A percentile compares a stretch with the other conserved stretches of the same genome.
These are phyloP conservation scores for Heterodera schachtii DNA, from an alignment of 1,140 invertebrate genomes.

Conservation along the genomic window DNA sequence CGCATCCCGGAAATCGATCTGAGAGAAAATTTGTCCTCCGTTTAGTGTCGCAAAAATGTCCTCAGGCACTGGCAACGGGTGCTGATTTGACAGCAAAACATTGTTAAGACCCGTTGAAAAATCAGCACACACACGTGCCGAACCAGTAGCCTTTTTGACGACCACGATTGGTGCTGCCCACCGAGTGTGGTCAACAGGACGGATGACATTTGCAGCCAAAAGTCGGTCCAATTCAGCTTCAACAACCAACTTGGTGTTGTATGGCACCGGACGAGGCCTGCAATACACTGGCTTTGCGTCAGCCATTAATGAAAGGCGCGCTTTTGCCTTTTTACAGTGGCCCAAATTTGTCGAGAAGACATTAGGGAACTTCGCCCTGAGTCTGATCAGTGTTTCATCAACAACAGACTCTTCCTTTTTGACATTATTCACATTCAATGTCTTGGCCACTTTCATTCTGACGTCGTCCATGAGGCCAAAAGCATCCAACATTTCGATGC, in stretches of 20 bases:
- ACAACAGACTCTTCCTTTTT: background rate
- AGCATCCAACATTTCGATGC: background rate
- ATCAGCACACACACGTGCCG: conserved; percentile 17
- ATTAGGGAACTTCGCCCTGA: conserved; percentile 28
- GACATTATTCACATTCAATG: background rate
- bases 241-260: conserved; percentile 47
- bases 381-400: background rate
- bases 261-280: conserved; percentile 53
- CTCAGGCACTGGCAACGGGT: conserved; percentile 58
- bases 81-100: conserved; percentile 36
- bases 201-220: conserved; percentile 42
- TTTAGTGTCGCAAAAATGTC: conserved; percentile 53
- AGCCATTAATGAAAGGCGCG: conserved; percentile 30
- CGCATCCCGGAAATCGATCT: conserved; percentile 56
- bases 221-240: conserved; percentile 57
- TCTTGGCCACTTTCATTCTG: background rate
- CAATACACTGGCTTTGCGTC: conserved; percentile 32
- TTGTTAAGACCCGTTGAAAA: conserved; percentile 55
- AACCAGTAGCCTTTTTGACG: conserved; percentile 1
- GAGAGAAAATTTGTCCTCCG: conserved; percentile 55
- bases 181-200: conserved; percentile 57
- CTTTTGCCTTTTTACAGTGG: conserved; percentile 33
- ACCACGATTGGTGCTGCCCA: conserved; percentile 66
- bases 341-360: conserved; percentile 19
- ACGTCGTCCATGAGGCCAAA: background rate